Percentiles rank a stretch among this genome's conserved stretches.
phyloP scores from a whole-genome alignment of 2,113 vertebrate genomes.

The Microcebus lehilahytsara region DNA sequence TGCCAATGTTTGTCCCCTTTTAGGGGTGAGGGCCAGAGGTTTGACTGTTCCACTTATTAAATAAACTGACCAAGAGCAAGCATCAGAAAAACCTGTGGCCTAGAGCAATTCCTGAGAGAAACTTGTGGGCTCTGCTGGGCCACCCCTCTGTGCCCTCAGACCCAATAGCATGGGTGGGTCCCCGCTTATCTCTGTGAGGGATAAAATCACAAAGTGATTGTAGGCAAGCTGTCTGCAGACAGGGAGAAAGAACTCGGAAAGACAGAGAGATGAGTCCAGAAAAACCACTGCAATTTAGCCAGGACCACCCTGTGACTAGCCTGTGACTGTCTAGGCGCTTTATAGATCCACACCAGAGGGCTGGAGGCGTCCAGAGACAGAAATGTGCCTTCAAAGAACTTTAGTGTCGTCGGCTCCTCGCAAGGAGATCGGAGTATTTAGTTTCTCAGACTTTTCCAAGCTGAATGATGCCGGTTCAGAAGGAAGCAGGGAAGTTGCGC shows the following conservation, averaged over 20 bases:
- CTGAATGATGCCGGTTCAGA: neutral
- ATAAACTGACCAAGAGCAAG: neutral
- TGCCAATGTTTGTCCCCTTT: neutral
- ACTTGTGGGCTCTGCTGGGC: neutral
- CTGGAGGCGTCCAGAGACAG: neutral
- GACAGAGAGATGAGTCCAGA: neutral
- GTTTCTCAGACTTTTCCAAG: neutral
- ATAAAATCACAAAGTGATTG: neutral
- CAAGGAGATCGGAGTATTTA: neutral
- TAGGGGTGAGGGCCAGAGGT: neutral
- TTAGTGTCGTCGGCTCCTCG: neutral
- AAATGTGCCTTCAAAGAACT: neutral
- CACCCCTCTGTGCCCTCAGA: neutral
- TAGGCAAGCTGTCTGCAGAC: neutral
- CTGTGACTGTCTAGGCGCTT: neutral
- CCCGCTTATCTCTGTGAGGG: neutral
- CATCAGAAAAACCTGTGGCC: neutral
- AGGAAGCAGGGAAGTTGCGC: neutral
- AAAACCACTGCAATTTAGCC: neutral
- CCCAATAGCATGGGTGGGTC: neutral
- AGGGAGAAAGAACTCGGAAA: neutral
- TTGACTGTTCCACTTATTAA: neutral
- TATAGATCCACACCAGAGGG: neutral
- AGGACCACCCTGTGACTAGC: neutral
- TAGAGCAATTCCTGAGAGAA: neutral